Base-by-base conservation (phyloP, 2,113 vertebrate species). In the Clarias gariepinus region DNA sequence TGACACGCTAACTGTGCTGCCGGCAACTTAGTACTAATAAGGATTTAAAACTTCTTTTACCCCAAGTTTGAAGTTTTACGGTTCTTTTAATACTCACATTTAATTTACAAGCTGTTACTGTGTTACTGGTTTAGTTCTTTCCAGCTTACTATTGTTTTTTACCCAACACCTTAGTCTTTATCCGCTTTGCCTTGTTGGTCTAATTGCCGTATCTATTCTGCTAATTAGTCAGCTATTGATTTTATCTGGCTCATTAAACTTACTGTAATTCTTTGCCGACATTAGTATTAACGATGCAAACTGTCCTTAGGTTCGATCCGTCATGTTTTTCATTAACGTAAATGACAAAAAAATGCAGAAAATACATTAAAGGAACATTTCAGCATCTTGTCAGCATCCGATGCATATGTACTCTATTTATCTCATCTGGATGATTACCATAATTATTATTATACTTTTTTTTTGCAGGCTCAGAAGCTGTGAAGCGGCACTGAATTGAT, bases 211-310 rank as follows among this genome's bases (percentile, higher is more conserved):
- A 58, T 86, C 76, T 69, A 33, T 81, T 85, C 12, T 71, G 68
- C 60, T 89, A 80, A 30, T 85, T 68, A 68, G 85, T 89, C 81
- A 89, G 74, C 52, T 81, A 81, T 83, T 86, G 76, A 87, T 87
- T 82, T 81, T 9, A 64, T 86, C 84, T 76, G 53, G 53, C 60
- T 82, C 47, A 66, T 25, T 87, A 78, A 77, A 63, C 55, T 82
- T 41, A 7, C 6, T 47, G 6, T 74, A 66, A 86, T 83, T 47
- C 55, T 80, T 64, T n/a, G 19, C 58, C 1, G 25, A 68, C 58
- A 68, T 30, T 57, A 47, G 57, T 28, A 60, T 57, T 78, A 30
- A 30, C 8, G 21, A 76, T 23, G 58, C 64, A 71, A 33, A 36
- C 47, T 30, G 28, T 60, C 85, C 77, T 60, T 82, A 76, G 13